phyloP scores from a whole-genome alignment of 2,888 invertebrate species.

The Ypsolopha sequella region DNA sequence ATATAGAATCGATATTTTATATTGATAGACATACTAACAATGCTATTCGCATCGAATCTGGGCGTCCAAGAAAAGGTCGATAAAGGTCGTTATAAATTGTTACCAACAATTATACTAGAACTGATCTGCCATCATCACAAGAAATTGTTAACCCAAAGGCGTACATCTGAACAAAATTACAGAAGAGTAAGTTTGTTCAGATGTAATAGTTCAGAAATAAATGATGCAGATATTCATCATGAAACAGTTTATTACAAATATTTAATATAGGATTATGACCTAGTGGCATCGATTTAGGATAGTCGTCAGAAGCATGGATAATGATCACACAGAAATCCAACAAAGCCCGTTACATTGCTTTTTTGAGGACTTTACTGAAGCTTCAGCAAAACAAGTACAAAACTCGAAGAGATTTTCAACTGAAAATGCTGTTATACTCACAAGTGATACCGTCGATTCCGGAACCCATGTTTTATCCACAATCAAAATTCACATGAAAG shows the following conservation, averaged over 20 bases:
- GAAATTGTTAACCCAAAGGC: background rate
- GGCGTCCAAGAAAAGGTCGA: background rate
- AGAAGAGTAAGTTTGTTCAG: background rate
- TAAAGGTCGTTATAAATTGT: background rate
- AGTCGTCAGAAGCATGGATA: no score
- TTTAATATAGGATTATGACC: background rate
- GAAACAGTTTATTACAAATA: background rate
- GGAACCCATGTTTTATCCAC: constrained; percentile 33
- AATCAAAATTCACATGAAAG: constrained; percentile 19
- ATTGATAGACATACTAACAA: no score
- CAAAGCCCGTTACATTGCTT: no score
- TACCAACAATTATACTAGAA: background rate
- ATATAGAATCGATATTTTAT: no score
- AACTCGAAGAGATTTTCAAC: background rate
- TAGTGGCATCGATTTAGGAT: background rate
- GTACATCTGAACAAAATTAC: background rate
- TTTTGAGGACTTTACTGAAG: no score
- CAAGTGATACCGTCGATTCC: constrained; percentile 37
- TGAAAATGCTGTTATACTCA: constrained; percentile 27
- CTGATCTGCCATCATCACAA: background rate
- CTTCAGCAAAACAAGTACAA: no score
- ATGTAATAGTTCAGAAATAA: constrained; percentile 1
- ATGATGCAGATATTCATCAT: background rate
- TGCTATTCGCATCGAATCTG: background rate
- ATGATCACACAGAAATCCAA: no score